phyloP scores from a whole-genome alignment of 1,140 invertebrate species.

The Ceratosolen solmsi region DNA sequence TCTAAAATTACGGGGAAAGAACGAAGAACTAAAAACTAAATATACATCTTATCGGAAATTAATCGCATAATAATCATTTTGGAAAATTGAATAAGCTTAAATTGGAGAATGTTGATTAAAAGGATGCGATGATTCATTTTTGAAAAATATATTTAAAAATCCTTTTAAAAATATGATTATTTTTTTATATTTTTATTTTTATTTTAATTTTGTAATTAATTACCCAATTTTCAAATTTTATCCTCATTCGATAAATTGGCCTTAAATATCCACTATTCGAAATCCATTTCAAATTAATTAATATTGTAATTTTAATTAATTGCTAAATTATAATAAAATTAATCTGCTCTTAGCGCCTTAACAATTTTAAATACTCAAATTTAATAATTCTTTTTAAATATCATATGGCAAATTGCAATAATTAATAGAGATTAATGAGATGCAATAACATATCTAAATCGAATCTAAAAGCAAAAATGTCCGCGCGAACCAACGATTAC shows the following conservation, averaged over 20 bases:
- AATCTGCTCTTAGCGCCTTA: not conserved
- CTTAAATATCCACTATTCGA: not conserved
- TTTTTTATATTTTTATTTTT: not conserved
- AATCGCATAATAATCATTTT: not conserved
- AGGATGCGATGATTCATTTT: too few relatives aligned
- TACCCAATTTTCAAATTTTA: too few relatives aligned
- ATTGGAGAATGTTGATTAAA: too few relatives aligned
- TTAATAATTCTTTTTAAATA: constrained; percentile 34
- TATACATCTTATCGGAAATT: not conserved
- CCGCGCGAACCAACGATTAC: constrained; percentile 38
- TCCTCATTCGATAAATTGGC: too few relatives aligned
- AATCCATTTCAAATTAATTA: not conserved
- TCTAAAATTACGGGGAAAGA: too few relatives aligned
- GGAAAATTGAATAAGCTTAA: too few relatives aligned
- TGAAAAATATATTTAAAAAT: too few relatives aligned
- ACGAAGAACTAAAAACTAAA: too few relatives aligned
- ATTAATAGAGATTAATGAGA: constrained; percentile 51
- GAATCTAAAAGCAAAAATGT: constrained; percentile 40
- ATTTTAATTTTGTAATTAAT: not conserved
- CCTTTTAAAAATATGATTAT: too few relatives aligned
- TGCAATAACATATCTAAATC: constrained; percentile 49
- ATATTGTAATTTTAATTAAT: constrained; percentile 22
- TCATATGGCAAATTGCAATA: constrained; percentile 32
- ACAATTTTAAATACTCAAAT: constrained; percentile 30
- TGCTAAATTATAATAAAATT: constrained; percentile 17